Conservation (phyloP, 2,797 vertebrate genomes). For the Coendou prehensilis region DNA sequence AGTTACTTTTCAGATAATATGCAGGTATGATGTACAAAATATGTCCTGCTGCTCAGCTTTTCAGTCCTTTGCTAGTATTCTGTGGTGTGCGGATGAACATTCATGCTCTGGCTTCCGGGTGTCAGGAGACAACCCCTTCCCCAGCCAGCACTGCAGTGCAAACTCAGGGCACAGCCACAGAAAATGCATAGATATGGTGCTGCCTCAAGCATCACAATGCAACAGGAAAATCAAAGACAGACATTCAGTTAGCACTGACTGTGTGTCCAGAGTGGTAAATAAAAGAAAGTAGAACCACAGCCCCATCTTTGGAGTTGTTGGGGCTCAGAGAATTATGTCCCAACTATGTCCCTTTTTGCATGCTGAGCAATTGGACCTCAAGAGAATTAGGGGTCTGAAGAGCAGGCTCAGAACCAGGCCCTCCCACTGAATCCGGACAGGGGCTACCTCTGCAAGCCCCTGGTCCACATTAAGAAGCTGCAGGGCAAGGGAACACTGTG, state of each 20-base stretch:
- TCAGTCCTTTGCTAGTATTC: background rate
- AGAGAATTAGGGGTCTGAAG: background rate
- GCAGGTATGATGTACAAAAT: too few relatives aligned
- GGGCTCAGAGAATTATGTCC: background rate
- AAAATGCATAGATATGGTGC: background rate
- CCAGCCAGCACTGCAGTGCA: too few relatives aligned
- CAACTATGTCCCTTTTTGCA: background rate
- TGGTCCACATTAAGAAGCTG: background rate
- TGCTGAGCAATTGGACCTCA: background rate
- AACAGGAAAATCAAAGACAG: background rate
- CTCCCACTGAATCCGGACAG: background rate
- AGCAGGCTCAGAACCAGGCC: background rate
- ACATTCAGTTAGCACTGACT: background rate
- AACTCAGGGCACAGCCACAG: fast-evolving
- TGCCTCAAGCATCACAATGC: background rate
- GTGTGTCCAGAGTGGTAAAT: background rate
- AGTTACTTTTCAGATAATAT: background rate
- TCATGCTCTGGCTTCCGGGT: too few relatives aligned
- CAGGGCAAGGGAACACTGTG: background rate
- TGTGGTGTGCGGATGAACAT: fast-evolving
- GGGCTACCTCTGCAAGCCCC: background rate
- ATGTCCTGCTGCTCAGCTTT: too few relatives aligned
- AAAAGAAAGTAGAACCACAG: background rate
- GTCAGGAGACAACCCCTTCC: background rate
- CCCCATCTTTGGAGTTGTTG: background rate